A percentile compares a stretch with the other conserved stretches of the same genome.
These are phyloP conservation scores for Trachelus tabidus DNA, from an alignment of 2,888 invertebrate species.

Conservation along the genomic window DNA sequence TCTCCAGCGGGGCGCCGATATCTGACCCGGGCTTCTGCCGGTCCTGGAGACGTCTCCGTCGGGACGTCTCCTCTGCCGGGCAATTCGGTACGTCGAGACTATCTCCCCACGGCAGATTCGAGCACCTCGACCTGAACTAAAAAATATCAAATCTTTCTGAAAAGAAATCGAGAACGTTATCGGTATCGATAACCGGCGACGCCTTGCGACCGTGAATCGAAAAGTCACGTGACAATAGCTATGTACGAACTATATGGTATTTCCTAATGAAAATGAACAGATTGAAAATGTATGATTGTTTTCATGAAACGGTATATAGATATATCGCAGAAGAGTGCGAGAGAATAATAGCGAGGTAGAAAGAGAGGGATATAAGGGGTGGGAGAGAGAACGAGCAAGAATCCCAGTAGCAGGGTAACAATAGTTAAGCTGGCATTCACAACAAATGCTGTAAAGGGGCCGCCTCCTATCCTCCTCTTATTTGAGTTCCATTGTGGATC, in stretches of 20 bases:
- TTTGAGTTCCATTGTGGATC: slow-evolving; percentile 38
- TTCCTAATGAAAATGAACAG: neutral
- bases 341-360: neutral
- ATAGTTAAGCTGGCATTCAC: slow-evolving; percentile 47
- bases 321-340: neutral
- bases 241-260: neutral
- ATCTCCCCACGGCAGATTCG: too few species aligned
- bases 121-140: too few species aligned
- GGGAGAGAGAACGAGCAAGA: slow-evolving; percentile 30
- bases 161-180: too few species aligned
- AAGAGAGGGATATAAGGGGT: neutral
- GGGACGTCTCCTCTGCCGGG: too few species aligned
- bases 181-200: too few species aligned
- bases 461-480: slow-evolving; percentile 41
- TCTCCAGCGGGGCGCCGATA: too few species aligned
- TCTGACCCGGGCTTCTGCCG: too few species aligned
- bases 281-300: neutral
- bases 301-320: neutral
- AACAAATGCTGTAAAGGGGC: slow-evolving; percentile 49
- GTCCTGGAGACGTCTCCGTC: too few species aligned
- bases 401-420: slow-evolving; percentile 47
- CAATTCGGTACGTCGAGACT: too few species aligned
- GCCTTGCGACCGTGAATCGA: too few species aligned
- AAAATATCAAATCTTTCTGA: too few species aligned
- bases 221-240: neutral